These are phyloP conservation scores for Mythimna loreyi DNA, from an alignment of 2,888 invertebrate genomes.

Conservation along the genomic window DNA sequence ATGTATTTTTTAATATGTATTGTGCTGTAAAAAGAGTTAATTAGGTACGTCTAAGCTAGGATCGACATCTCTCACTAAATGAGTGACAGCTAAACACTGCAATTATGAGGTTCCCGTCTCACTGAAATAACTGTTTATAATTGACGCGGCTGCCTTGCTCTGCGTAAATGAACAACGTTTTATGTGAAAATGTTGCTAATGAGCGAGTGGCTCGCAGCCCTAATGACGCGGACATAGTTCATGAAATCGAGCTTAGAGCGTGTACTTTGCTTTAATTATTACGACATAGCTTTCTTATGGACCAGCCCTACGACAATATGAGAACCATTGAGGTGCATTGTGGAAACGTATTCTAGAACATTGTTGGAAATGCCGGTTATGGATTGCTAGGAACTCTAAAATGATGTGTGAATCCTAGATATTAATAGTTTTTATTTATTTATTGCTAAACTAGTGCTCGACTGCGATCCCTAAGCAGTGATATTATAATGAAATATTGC, in stretches of 20 bases:
- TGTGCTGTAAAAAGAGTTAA: slow-evolving; percentile 68
- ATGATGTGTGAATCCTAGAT: too few species aligned
- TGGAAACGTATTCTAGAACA: slow-evolving; percentile 16
- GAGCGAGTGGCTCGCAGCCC: slow-evolving; percentile 80
- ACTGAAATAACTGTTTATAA: slow-evolving; percentile 88
- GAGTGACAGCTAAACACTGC: slow-evolving; percentile 85
- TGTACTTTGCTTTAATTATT: slow-evolving; percentile 71
- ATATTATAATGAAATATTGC: too few species aligned
- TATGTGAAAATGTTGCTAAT: slow-evolving; percentile 88
- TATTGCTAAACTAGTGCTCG: too few species aligned
- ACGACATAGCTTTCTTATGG: slow-evolving; percentile 68
- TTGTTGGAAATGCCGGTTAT: not conserved
- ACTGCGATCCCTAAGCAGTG: too few species aligned
- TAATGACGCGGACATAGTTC: slow-evolving; percentile 85
- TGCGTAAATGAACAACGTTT: slow-evolving; percentile 83
- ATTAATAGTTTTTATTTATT: too few species aligned
- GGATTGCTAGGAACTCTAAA: not conserved
- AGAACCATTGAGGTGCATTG: slow-evolving; percentile 27
- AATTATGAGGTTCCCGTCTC: slow-evolving; percentile 82
- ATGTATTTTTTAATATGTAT: slow-evolving; percentile 60
- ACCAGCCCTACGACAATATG: slow-evolving; percentile 34
- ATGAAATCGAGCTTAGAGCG: slow-evolving; percentile 75
- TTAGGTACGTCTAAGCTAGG: slow-evolving; percentile 73
- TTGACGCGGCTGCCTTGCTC: slow-evolving; percentile 82
- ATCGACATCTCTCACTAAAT: slow-evolving; percentile 83